Percentiles rank a stretch among this genome's conserved stretches.
Conservation (phyloP, 2,888 invertebrate species). For the Lobophora halterata region DNA sequence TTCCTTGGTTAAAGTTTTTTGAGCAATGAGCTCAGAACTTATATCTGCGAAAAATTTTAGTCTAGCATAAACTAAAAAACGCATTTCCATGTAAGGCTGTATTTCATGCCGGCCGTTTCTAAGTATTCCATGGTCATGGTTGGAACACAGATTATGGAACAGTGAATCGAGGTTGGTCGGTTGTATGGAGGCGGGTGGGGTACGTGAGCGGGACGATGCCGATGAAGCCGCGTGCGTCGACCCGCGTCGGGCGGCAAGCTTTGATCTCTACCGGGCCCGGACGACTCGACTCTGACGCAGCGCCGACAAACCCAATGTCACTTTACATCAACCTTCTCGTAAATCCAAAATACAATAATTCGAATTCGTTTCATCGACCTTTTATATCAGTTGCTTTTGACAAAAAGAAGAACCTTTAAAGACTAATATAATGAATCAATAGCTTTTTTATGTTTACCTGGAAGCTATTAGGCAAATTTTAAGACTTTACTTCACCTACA, state of each 20-base stretch:
- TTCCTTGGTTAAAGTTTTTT: too few species aligned
- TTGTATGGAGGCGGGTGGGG: conserved; percentile 45
- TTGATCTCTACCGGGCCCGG: conserved; percentile 53
- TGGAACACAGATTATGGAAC: conserved; percentile 7
- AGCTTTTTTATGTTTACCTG: too few species aligned
- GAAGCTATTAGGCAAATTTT: too few species aligned
- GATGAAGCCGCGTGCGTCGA: conserved; percentile 73
- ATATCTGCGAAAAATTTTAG: conserved; percentile 5
- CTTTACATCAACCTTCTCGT: conserved; percentile 25
- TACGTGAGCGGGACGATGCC: conserved; percentile 44
- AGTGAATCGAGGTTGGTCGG: conserved; percentile 35
- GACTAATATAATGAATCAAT: not conserved
- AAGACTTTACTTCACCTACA: not conserved
- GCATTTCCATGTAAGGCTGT: conserved; percentile 5
- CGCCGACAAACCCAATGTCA: conserved; percentile 23
- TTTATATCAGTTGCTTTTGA: conserved; percentile 7
- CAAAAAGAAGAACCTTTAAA: conserved; percentile 1
- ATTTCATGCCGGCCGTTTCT: conserved; percentile 27
- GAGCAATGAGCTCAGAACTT: too few species aligned
- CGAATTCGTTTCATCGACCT: conserved; percentile 18
- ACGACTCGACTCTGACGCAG: conserved; percentile 34
- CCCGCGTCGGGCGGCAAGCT: conserved; percentile 61
- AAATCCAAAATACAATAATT: conserved; percentile 20
- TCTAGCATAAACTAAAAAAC: not conserved
- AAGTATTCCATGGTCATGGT: conserved; percentile 21